phyloP scores from a whole-genome alignment of 2,888 invertebrate genomes.

The Oscheius sp. region DNA sequence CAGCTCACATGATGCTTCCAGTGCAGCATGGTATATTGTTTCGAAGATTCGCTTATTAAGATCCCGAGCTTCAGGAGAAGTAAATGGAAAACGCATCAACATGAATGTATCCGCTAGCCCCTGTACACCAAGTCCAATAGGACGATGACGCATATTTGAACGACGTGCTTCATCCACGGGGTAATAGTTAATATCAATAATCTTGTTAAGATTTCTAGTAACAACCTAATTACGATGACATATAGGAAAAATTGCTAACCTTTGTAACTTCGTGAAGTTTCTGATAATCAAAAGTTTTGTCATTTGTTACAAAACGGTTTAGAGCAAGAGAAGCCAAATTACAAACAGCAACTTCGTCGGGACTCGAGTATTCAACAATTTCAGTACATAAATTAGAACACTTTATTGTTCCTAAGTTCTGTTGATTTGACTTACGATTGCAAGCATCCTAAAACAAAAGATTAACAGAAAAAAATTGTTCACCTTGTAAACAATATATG shows the following conservation, averaged over 20 bases:
- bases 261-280: slow-evolving; percentile 82
- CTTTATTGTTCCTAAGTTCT: slow-evolving; percentile 96
- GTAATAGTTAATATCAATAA: slow-evolving; percentile 95
- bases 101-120: slow-evolving; percentile 96
- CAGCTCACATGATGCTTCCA: slow-evolving; percentile 93
- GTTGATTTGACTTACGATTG: slow-evolving; percentile 95
- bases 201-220: slow-evolving; percentile 90
- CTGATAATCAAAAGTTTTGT: slow-evolving; percentile 82
- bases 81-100: slow-evolving; percentile 89
- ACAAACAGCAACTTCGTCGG: slow-evolving; percentile 83
- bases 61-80: slow-evolving; percentile 83
- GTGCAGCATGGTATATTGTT: slow-evolving; percentile 94
- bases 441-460: slow-evolving; percentile 80
- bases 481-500: slow-evolving; percentile 81
- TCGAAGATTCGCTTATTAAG: slow-evolving; percentile 96
- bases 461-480: too few relatives aligned
- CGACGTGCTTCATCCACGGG: slow-evolving; percentile 83
- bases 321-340: slow-evolving; percentile 96
- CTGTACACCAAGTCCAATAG: slow-evolving; percentile 84
- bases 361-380: slow-evolving; percentile 85
- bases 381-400: slow-evolving; percentile 98
- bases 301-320: slow-evolving; percentile 88
- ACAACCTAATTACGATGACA: slow-evolving; percentile 74
- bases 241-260: slow-evolving; percentile 4
- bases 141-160: slow-evolving; percentile 83